Conservation (phyloP, 2,797 vertebrate genomes). For the Furcifer pardalis region DNA sequence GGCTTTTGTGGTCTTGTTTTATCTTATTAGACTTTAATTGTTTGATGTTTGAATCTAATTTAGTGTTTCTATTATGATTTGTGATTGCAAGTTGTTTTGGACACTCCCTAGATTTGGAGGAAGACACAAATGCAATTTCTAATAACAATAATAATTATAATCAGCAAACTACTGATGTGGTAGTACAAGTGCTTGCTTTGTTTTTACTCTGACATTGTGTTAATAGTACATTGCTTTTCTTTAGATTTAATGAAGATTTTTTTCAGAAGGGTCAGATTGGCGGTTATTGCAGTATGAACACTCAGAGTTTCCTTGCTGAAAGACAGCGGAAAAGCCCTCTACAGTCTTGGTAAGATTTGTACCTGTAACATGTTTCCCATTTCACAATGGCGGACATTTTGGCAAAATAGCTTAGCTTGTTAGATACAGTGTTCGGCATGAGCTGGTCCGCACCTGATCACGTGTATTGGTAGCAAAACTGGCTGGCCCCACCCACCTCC, state of each 20-base stretch:
- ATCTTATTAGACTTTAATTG: too few species aligned
- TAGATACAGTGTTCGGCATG: too few species aligned
- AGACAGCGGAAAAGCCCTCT: constrained; percentile 94
- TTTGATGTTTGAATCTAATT: too few species aligned
- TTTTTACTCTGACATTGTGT: neutral
- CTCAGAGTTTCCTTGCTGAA: constrained; percentile 78
- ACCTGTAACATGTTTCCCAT: constrained; percentile 14
- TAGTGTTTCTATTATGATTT: too few species aligned
- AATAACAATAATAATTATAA: too few species aligned
- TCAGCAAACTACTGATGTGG: neutral
- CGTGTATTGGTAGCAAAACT: too few species aligned
- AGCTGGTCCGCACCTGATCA: too few species aligned
- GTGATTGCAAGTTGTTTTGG: too few species aligned
- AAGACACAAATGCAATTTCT: too few species aligned
- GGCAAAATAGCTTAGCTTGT: neutral
- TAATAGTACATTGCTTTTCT: constrained; percentile 29
- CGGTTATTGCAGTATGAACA: constrained; percentile 85
- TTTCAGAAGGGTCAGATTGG: constrained; percentile 88
- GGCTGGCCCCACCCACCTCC: too few species aligned
- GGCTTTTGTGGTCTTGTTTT: too few species aligned
- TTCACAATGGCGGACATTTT: neutral
- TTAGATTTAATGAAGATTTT: constrained; percentile 95
- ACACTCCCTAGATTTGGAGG: too few species aligned
- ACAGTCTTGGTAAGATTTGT: constrained; percentile 90
- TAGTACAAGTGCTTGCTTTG: neutral